phyloP scores from a whole-genome alignment of 1,140 invertebrate species.

The Hycleus cichorii region DNA sequence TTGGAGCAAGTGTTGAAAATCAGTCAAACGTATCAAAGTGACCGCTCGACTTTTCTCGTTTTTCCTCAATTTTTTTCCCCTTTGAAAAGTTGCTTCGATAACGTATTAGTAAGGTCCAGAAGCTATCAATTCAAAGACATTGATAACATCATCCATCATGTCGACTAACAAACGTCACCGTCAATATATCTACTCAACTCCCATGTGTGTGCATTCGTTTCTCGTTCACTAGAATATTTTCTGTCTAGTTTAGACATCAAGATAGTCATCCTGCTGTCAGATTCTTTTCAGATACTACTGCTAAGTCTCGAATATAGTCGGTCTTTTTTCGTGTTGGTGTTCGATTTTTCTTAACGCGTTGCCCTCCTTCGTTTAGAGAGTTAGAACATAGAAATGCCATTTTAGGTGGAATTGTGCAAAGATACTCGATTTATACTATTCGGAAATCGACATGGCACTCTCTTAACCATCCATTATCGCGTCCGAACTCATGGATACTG shows the following conservation, averaged over 20 bases:
- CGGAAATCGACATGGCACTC: constrained; percentile 11
- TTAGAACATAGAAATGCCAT: constrained; percentile 14
- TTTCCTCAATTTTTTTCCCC: no score
- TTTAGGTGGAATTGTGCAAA: not conserved
- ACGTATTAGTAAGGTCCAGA: constrained; percentile 12
- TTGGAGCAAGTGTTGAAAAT: constrained; percentile 7
- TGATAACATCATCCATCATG: constrained; percentile 15
- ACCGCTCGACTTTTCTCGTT: constrained; percentile 9
- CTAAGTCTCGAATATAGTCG: no score
- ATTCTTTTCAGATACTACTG: constrained; percentile 9
- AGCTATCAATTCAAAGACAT: constrained; percentile 13
- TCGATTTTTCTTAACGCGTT: no score
- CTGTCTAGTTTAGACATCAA: no score
- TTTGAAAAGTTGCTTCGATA: not conserved
- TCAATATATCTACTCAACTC: not conserved
- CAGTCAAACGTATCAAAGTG: not conserved
- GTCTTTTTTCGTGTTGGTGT: no score
- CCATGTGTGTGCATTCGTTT: no score
- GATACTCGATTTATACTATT: constrained; percentile 7
- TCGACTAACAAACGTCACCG: constrained; percentile 11
- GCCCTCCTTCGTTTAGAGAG: not conserved
- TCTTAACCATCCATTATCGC: constrained; percentile 9
- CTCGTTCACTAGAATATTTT: no score
- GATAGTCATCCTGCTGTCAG: not conserved
- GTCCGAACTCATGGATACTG: not conserved